Conservation (phyloP, 2,797 vertebrate genomes). For the Lepilemur ruficaudatus region DNA sequence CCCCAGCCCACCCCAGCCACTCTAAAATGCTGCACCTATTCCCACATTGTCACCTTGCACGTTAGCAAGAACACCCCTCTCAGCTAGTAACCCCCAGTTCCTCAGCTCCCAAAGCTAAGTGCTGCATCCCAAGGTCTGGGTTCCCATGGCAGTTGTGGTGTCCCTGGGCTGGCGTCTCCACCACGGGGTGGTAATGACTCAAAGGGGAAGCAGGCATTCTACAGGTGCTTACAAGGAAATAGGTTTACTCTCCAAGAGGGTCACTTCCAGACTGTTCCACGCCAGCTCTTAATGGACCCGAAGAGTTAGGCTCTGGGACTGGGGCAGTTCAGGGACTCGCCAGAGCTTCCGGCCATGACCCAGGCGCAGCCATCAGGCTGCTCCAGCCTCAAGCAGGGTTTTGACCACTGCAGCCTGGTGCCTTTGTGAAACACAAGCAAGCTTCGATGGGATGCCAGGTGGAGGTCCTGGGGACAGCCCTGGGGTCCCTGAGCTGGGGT, state of each 20-base stretch:
- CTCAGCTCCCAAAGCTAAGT: not conserved
- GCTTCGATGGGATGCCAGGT: not conserved
- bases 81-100: not conserved
- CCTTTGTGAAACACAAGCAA: not conserved
- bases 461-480: not conserved
- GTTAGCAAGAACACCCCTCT: not conserved
- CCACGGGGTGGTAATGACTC: not conserved
- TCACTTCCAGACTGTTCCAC: not conserved
- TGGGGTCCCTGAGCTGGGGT: not conserved
- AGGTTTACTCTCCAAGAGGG: not conserved
- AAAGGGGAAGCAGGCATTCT: not conserved
- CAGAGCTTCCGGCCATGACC: not conserved
- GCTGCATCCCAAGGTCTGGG: not conserved
- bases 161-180: not conserved
- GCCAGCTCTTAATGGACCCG: not conserved
- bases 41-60: not conserved
- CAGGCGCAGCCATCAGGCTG: not conserved
- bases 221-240: not conserved
- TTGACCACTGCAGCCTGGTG: not conserved
- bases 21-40: not conserved
- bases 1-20: not conserved
- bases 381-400: not conserved
- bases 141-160: not conserved
- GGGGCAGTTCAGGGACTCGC: rapidly evolving
- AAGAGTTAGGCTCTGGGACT: not conserved